These are phyloP conservation scores for Drosophila tsacasi DNA, from an alignment of 1,140 invertebrate species.

Conservation along the genomic window DNA sequence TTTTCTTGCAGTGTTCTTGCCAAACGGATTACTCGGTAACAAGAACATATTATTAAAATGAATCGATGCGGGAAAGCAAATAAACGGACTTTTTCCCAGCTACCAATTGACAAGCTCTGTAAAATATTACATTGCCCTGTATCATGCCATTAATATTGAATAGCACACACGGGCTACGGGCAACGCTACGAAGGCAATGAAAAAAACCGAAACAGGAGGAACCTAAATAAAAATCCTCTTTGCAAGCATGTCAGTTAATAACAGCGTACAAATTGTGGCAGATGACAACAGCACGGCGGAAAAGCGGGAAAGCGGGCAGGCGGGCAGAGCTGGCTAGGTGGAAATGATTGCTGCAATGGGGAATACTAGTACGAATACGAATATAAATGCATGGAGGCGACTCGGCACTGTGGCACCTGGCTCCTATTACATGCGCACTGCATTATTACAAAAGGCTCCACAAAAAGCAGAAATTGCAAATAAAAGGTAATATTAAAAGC, in stretches of 20 bases:
- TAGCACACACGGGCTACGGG: conserved; percentile 3
- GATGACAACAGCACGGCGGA: conserved; percentile 51
- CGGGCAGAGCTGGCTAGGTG: conserved; percentile 18
- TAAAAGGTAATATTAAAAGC: conserved; percentile 83
- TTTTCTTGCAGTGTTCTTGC: not conserved
- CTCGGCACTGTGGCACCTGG: conserved; percentile 79
- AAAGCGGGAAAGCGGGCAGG: not conserved
- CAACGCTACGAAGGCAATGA: not conserved
- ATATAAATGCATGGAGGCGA: conserved; percentile 69
- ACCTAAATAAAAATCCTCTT: conserved; percentile 53
- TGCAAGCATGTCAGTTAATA: conserved; percentile 79
- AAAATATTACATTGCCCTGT: conserved; percentile 58
- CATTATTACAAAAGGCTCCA: conserved; percentile 77
- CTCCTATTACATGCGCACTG: conserved; percentile 81
- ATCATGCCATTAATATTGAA: conserved; percentile 71
- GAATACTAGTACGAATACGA: conserved; percentile 43
- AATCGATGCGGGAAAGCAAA: conserved; percentile 28
- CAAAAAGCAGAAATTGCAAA: conserved; percentile 70
- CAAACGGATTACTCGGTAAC: conserved; percentile 12
- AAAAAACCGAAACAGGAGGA: conserved; percentile 3
- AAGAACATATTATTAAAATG: conserved; percentile 35
- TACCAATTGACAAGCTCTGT: conserved; percentile 22
- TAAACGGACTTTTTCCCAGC: conserved; percentile 14
- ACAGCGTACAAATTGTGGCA: conserved; percentile 80
- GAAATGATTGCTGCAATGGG: conserved; percentile 71